These are phyloP conservation scores for Julus scandinavius DNA, from an alignment of 2,888 invertebrate genomes.

Conservation along the genomic window DNA sequence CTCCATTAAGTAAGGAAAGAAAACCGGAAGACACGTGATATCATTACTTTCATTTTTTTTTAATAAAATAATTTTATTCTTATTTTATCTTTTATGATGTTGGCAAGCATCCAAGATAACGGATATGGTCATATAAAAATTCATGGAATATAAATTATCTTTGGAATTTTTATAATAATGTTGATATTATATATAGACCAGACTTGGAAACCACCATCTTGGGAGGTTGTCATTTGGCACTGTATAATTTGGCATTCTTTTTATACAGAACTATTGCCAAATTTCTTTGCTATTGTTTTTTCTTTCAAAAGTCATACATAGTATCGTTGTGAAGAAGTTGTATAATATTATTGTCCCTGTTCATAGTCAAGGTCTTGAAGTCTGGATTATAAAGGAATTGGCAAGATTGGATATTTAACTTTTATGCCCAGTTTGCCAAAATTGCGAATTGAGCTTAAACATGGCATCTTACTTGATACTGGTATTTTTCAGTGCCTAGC, in stretches of 20 bases:
- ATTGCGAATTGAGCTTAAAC: background rate
- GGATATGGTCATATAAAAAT: background rate
- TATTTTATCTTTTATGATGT: background rate
- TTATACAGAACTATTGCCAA: background rate
- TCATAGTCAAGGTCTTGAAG: background rate
- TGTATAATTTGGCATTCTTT: background rate
- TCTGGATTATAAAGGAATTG: slow-evolving; percentile 1
- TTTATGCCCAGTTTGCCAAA: background rate
- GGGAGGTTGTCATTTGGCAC: slow-evolving; percentile 15
- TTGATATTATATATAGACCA: background rate
- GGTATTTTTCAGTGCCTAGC: background rate
- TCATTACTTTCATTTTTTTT: background rate
- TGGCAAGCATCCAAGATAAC: background rate
- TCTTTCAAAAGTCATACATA: background rate
- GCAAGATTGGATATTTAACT: background rate
- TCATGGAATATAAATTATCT: slow-evolving; percentile 19
- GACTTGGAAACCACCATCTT: background rate
- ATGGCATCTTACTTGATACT: background rate
- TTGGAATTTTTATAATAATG: background rate
- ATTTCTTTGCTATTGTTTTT: background rate
- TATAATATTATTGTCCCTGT: background rate
- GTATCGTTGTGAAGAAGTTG: background rate
- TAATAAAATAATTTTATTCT: slow-evolving; percentile 15
- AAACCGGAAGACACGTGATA: background rate
- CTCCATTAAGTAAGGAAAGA: background rate